A percentile compares a stretch with the other conserved stretches of the same genome.
Conservation (phyloP, 2,797 vertebrate genomes). For the Hyperoplus immaculatus region DNA sequence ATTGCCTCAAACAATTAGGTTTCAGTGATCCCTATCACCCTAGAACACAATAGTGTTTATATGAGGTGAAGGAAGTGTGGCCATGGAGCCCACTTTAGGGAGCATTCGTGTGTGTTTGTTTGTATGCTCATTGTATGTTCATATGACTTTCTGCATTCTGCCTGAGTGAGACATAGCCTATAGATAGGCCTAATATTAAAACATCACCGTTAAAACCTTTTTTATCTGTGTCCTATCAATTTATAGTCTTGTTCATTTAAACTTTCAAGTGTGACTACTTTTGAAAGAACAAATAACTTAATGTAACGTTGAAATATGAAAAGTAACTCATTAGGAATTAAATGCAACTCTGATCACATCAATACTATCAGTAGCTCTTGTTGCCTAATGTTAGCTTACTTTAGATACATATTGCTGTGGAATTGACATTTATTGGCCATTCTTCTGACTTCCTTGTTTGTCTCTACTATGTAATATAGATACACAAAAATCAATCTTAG, state of each 20-base stretch:
- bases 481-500: too few species aligned
- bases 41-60: conserved; percentile 87
- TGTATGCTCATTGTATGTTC: conserved; percentile 37
- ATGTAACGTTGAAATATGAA: background rate
- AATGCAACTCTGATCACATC: background rate
- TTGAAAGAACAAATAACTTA: background rate
- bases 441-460: too few species aligned
- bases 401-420: too few species aligned
- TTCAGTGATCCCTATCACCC: conserved; percentile 82
- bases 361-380: background rate
- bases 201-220: too few species aligned
- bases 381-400: too few species aligned
- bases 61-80: conserved; percentile 80
- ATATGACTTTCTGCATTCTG: conserved; percentile 1
- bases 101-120: conserved; percentile 67
- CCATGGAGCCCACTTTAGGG: conserved; percentile 77
- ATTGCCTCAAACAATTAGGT: conserved; percentile 86
- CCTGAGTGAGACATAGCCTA: too few species aligned
- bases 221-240: background rate
- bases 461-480: too few species aligned
- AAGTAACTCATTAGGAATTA: background rate
- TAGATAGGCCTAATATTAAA: too few species aligned
- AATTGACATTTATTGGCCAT: too few species aligned
- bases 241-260: background rate
- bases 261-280: background rate